Conservation (phyloP, 37 sponge, comb jelly and placozoan species). For the Aphrocallistes beatrix region DNA sequence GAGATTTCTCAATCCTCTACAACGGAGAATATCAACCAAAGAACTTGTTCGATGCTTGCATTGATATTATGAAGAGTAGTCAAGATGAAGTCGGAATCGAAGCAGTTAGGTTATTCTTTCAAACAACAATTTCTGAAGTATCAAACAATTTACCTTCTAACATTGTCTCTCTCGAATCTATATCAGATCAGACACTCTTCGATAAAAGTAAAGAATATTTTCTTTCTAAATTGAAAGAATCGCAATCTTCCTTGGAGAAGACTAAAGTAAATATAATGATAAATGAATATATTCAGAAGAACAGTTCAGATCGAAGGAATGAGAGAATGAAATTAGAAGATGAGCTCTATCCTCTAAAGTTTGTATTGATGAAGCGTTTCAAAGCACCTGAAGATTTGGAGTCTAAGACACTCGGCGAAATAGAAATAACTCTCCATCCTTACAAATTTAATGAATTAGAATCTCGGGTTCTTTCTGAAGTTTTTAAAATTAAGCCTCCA, state of each 20-base stretch:
- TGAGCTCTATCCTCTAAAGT: neutral
- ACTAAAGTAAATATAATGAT: neutral
- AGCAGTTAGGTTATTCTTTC: neutral
- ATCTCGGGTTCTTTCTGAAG: neutral
- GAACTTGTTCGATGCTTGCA: neutral
- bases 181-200: neutral
- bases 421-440: neutral
- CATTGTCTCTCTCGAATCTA: neutral
- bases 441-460: neutral
- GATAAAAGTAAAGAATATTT: neutral
- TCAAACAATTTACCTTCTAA: neutral
- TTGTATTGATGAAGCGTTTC: neutral
- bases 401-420: neutral
- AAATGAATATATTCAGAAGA: neutral
- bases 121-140: neutral
- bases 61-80: neutral
- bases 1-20: neutral
- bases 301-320: neutral
- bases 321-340: neutral
- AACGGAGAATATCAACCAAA: neutral
- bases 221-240: neutral
- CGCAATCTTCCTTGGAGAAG: neutral
- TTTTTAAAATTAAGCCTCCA: neutral
- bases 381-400: neutral
- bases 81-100: neutral